Conservation (phyloP, 2,797 vertebrate species). For the Acrossocheilus fasciatus region DNA sequence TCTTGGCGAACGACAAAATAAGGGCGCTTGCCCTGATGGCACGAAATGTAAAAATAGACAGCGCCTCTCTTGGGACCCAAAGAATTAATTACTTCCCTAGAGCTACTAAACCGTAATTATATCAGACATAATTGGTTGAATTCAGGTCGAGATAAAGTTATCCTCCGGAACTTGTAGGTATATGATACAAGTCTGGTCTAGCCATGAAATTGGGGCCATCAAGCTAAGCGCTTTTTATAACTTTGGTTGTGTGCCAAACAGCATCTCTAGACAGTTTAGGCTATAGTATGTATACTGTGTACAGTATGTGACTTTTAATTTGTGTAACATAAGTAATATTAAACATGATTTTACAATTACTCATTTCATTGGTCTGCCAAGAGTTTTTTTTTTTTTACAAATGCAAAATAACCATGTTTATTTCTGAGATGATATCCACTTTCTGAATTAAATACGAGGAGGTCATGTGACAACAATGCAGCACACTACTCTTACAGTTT, state of each 20-base stretch:
- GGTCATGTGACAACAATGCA: not conserved
- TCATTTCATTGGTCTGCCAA: not conserved
- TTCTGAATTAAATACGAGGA: not conserved
- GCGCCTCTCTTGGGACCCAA: not conserved
- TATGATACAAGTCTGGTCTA: conserved; percentile 22
- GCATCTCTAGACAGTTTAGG: too few relatives aligned
- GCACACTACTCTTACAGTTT: not conserved
- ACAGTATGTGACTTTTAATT: not conserved
- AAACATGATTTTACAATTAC: not conserved
- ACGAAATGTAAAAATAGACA: conserved; percentile 34
- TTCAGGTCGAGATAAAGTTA: conserved; percentile 35
- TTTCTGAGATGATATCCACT: not conserved
- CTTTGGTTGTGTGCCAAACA: not conserved
- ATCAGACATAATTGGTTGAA: conserved; percentile 38
- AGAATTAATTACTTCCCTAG: conserved; percentile 40
- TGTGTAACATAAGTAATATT: not conserved
- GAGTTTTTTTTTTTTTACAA: not conserved
- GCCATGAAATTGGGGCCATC: conserved; percentile 21
- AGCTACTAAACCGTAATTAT: conserved; percentile 32
- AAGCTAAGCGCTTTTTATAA: not conserved
- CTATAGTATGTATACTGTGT: not conserved
- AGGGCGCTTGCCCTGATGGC: not conserved
- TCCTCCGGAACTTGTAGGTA: not conserved
- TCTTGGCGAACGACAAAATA: conserved; percentile 12
- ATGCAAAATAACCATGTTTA: not conserved